phyloP scores from a whole-genome alignment of 1,140 invertebrate genomes.

The Micrasema minimum region DNA sequence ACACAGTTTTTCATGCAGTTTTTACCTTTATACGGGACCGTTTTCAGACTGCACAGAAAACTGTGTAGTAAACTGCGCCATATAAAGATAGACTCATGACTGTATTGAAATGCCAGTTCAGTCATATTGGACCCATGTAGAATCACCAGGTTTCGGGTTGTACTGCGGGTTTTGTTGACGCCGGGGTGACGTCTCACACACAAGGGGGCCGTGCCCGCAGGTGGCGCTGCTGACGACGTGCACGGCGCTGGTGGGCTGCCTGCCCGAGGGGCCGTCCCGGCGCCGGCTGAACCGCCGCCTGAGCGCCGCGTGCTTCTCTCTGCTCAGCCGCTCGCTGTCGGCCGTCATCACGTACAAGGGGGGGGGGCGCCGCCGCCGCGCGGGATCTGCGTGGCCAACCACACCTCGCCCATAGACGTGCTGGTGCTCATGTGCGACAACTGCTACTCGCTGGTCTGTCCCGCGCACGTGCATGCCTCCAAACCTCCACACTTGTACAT shows the following conservation, averaged over 20 bases:
- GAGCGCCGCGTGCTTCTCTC: conserved; percentile 88
- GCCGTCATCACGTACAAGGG: conserved; percentile 93
- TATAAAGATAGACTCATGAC: too few relatives aligned
- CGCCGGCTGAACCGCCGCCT: conserved; percentile 81
- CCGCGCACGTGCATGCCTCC: not conserved
- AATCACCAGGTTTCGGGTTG: too few relatives aligned
- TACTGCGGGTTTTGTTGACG: too few relatives aligned
- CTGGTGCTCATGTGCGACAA: conserved; percentile 97
- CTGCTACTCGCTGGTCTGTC: conserved; percentile 92
- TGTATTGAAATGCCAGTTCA: too few relatives aligned
- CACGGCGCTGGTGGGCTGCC: conserved; percentile 85
- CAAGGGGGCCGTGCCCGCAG: too few relatives aligned
- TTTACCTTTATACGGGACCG: too few relatives aligned
- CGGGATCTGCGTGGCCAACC: conserved; percentile 99
- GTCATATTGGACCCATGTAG: too few relatives aligned
- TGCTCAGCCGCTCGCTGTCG: conserved; percentile 87
- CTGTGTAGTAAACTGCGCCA: too few relatives aligned
- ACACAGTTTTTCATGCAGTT: too few relatives aligned
- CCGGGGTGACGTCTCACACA: too few relatives aligned
- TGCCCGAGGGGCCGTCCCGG: conserved; percentile 82
- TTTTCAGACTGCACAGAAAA: too few relatives aligned
- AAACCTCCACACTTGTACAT: not conserved
- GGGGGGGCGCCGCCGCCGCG: conserved; percentile 83
- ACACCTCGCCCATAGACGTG: conserved; percentile 98
- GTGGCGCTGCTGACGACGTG: conserved; percentile 85